These are phyloP conservation scores for Hetaerina titia DNA, from an alignment of 2,888 invertebrate species.

Conservation along the genomic window DNA sequence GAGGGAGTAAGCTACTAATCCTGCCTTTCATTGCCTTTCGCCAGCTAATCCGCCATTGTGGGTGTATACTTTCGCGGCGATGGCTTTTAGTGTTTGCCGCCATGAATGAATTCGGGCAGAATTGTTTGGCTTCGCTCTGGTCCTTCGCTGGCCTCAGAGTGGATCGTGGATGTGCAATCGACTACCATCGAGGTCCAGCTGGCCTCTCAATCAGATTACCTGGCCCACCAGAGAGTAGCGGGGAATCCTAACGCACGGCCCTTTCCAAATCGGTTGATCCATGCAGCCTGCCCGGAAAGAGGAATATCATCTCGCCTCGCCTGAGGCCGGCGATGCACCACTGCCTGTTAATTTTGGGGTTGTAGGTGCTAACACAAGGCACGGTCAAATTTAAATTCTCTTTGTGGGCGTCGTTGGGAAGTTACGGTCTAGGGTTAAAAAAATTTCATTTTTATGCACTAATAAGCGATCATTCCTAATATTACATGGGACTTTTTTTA, in stretches of 20 bases:
- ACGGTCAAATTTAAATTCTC: not conserved
- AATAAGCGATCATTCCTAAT: not conserved
- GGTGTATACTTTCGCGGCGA: constrained; percentile 19
- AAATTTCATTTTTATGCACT: not conserved
- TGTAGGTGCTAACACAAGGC: not conserved
- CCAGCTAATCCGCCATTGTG: not conserved
- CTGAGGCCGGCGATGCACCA: not conserved
- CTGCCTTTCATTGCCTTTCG: constrained; percentile 9
- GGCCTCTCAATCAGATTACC: not conserved
- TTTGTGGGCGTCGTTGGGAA: not conserved
- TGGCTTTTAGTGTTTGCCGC: constrained; percentile 32
- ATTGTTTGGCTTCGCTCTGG: constrained; percentile 6
- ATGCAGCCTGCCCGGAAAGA: not conserved
- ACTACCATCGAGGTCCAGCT: not conserved
- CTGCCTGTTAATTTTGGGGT: constrained; percentile 1
- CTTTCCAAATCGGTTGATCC: not conserved
- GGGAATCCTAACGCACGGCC: not conserved
- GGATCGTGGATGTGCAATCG: not conserved
- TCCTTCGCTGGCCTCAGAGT: not conserved
- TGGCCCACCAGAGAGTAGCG: not conserved
- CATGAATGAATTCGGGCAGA: not conserved
- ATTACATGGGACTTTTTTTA: no score
- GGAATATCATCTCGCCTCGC: not conserved
- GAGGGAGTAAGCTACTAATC: not conserved
- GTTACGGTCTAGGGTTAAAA: not conserved